phyloP scores from a whole-genome alignment of 2,888 invertebrate genomes.

The Acutogordius australiensis region DNA sequence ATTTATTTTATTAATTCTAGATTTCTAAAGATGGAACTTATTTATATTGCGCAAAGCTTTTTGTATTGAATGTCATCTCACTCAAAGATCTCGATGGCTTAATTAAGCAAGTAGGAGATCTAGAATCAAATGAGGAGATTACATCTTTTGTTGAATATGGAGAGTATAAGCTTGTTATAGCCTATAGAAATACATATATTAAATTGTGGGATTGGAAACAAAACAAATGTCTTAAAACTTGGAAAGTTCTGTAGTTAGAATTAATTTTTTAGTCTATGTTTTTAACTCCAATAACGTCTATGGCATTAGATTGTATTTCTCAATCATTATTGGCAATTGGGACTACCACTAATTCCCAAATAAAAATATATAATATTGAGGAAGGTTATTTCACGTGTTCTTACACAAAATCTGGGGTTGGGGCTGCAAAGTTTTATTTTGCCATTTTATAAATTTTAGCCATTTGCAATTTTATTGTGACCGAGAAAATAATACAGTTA shows the following conservation, averaged over 20 bases:
- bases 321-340: neutral
- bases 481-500: neutral
- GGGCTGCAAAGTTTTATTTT: neutral
- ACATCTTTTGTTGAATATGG: neutral
- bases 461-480: neutral
- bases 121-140: neutral
- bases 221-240: neutral
- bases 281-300: neutral
- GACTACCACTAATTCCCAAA: neutral
- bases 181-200: neutral
- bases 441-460: conserved; percentile 1
- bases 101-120: no score
- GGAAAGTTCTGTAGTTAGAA: neutral
- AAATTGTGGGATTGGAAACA: conserved; percentile 2
- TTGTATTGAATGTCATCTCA: neutral
- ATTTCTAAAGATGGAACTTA: conserved; percentile 5
- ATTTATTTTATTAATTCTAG: neutral
- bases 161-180: neutral
- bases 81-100: no score
- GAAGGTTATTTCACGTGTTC: neutral
- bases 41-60: neutral
- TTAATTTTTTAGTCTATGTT: neutral
- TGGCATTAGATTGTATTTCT: neutral
- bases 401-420: neutral
- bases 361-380: neutral